Evolutionary conservation across 1,140 invertebrate genomes (phyloP).

Genomic region (Cherax destructor): DNA sequence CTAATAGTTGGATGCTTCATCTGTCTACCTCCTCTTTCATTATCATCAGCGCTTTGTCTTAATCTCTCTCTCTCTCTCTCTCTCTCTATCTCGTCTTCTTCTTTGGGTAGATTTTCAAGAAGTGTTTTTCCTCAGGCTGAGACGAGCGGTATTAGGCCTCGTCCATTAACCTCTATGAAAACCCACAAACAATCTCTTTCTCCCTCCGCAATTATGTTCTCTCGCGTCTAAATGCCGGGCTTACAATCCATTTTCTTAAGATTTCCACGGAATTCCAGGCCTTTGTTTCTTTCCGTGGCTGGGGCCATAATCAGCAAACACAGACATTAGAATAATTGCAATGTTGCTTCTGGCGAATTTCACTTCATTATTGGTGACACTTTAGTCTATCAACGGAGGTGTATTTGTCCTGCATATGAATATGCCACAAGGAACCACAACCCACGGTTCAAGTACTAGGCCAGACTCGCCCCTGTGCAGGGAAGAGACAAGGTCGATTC

Average conservation of each 20-base stretch:
- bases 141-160: too few relatives aligned
- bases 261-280: constrained; percentile 22
- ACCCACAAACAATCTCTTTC: constrained; percentile 29
- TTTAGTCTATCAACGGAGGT: constrained; percentile 68
- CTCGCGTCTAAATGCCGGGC: constrained; percentile 64
- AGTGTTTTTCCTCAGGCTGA: too few relatives aligned
- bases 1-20: too few relatives aligned
- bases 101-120: neutral
- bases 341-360: constrained; percentile 66
- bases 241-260: constrained; percentile 56
- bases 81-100: too few relatives aligned
- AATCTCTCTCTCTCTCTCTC: too few relatives aligned
- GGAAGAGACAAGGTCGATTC: neutral
- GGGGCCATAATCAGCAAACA: constrained; percentile 52
- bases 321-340: constrained; percentile 69
- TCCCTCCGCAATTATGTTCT: constrained; percentile 52
- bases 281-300: constrained; percentile 56
- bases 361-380: constrained; percentile 68
- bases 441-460: neutral
- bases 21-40: too few relatives aligned
- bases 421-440: constrained; percentile 57
- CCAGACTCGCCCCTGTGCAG: too few relatives aligned
- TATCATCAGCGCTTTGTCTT: too few relatives aligned
- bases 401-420: constrained; percentile 69
- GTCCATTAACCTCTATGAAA: neutral